phyloP scores from a whole-genome alignment of 1,140 invertebrate genomes.

The Hestina assimilis region DNA sequence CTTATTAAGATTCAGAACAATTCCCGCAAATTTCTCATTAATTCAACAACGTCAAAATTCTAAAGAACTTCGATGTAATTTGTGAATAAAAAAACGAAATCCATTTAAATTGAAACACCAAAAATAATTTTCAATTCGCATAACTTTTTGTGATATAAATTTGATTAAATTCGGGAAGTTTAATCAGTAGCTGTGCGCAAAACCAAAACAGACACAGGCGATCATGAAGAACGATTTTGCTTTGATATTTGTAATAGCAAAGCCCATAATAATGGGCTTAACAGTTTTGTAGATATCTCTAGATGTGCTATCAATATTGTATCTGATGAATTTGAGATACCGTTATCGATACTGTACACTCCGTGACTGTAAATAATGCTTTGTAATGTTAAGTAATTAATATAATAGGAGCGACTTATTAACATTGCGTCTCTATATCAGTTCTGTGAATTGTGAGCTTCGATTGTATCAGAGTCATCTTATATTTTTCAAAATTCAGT shows the following conservation, averaged over 20 bases:
- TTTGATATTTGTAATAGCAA: background rate
- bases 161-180: background rate
- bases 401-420: slow-evolving; percentile 21
- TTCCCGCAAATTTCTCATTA: too few relatives aligned
- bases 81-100: too few relatives aligned
- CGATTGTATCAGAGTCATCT: background rate
- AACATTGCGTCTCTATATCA: slow-evolving; percentile 18
- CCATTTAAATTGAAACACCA: background rate
- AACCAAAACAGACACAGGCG: background rate
- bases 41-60: too few relatives aligned
- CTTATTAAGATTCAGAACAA: too few relatives aligned
- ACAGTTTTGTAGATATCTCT: slow-evolving; percentile 10
- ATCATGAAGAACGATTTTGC: background rate
- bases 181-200: background rate
- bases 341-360: slow-evolving; percentile 24
- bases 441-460: background rate
- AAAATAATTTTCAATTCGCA: background rate
- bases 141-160: background rate
- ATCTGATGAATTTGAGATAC: slow-evolving; percentile 26
- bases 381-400: slow-evolving; percentile 35
- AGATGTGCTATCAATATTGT: slow-evolving; percentile 19
- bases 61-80: too few relatives aligned
- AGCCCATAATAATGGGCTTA: slow-evolving; percentile 5
- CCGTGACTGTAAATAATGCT: slow-evolving; percentile 33
- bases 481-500: background rate